phyloP scores from a whole-genome alignment of 2,888 invertebrate genomes.

The Gymnocheta viridis region DNA sequence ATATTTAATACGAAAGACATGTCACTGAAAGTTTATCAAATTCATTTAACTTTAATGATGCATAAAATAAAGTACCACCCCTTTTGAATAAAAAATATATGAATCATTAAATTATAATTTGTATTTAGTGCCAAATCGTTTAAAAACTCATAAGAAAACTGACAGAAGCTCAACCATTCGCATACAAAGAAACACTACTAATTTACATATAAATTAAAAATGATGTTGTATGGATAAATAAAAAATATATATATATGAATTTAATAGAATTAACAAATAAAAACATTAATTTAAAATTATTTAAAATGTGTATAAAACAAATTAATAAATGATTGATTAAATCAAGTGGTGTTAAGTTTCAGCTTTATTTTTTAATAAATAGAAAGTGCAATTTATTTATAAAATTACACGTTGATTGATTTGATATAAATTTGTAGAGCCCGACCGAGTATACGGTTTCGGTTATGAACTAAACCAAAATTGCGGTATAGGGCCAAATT shows the following conservation, averaged over 20 bases:
- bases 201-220: conserved; percentile 69
- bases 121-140: conserved; percentile 58
- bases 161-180: background rate
- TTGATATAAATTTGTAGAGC: background rate
- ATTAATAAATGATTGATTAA: conserved; percentile 4
- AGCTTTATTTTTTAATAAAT: background rate
- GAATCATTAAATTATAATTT: conserved; percentile 47
- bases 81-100: conserved; percentile 11
- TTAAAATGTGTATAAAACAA: background rate
- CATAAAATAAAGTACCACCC: conserved; percentile 31
- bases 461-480: no score
- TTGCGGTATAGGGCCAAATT: no score
- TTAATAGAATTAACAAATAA: conserved; percentile 27
- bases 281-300: conserved; percentile 17
- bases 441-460: no score
- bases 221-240: conserved; percentile 21
- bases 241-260: background rate
- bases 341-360: background rate
- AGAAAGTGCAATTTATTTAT: background rate
- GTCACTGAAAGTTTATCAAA: background rate
- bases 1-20: background rate
- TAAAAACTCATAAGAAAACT: conserved; percentile 24
- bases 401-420: background rate
- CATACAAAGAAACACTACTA: conserved; percentile 25
- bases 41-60: conserved; percentile 8